Percentiles rank a stretch among this genome's conserved stretches.
Conservation (phyloP, 2,888 invertebrate genomes). For the Stegana nigrithorax region DNA sequence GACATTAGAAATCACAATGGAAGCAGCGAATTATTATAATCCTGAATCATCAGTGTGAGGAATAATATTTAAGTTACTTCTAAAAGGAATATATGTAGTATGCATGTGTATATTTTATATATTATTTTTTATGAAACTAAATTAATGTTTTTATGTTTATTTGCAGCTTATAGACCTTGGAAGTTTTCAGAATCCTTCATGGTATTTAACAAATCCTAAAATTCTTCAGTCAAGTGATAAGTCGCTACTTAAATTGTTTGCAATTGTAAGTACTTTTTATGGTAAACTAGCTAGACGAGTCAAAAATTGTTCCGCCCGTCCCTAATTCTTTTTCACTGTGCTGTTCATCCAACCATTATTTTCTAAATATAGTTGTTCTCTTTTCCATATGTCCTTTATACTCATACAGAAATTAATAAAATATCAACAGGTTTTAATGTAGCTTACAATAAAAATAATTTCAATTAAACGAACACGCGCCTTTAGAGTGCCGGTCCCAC, state of each 20-base stretch:
- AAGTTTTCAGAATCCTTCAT: constrained; percentile 61
- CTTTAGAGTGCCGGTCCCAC: too few species aligned
- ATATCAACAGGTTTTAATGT: too few species aligned
- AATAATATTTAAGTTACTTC: too few species aligned
- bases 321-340: not conserved
- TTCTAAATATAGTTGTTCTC: too few species aligned
- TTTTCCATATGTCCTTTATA: too few species aligned
- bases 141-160: not conserved
- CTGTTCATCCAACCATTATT: not conserved
- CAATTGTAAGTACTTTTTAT: constrained; percentile 76
- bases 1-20: too few species aligned
- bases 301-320: not conserved
- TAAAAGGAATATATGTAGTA: not conserved
- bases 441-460: too few species aligned
- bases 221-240: constrained; percentile 60
- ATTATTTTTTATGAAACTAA: not conserved
- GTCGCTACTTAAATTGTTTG: constrained; percentile 78
- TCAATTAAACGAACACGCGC: too few species aligned
- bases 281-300: not conserved
- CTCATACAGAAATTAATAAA: too few species aligned
- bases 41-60: too few species aligned
- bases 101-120: not conserved
- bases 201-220: constrained; percentile 59
- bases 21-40: too few species aligned
- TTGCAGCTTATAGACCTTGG: constrained; percentile 26